Conservation (phyloP, 1,140 invertebrate genomes). For the Potamilus streckersoni region DNA sequence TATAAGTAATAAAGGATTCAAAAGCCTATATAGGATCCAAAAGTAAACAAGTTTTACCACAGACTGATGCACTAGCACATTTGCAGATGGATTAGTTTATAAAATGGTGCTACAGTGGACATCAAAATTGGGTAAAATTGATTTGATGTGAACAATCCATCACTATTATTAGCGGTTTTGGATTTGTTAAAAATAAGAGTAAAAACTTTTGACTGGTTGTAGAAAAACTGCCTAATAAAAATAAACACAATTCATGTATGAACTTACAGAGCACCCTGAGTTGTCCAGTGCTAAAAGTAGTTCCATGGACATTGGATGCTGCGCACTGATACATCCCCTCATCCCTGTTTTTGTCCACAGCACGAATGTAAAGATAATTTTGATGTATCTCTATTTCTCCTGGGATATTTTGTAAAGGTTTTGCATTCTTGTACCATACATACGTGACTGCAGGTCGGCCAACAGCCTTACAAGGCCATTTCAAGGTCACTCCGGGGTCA, state of each 20-base stretch:
- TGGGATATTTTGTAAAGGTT: background rate
- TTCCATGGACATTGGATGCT: constrained; percentile 89
- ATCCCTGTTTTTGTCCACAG: constrained; percentile 8
- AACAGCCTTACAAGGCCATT: constrained; percentile 95
- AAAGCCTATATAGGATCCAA: too few relatives aligned
- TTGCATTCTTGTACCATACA: constrained; percentile 81
- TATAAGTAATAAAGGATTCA: too few relatives aligned
- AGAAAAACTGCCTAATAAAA: too few relatives aligned
- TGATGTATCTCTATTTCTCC: constrained; percentile 13
- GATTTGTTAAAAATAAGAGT: background rate
- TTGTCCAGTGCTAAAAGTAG: constrained; percentile 88
- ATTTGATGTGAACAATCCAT: too few relatives aligned
- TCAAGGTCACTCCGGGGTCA: constrained; percentile 83
- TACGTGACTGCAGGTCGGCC: constrained; percentile 93
- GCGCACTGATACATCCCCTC: constrained; percentile 92
- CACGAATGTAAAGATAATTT: constrained; percentile 11
- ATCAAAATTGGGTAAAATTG: too few relatives aligned
- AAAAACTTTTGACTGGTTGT: background rate
- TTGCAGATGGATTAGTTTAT: too few relatives aligned
- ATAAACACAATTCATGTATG: too few relatives aligned
- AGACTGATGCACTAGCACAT: too few relatives aligned
- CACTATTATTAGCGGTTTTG: too few relatives aligned
- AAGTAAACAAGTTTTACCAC: too few relatives aligned
- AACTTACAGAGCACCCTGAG: constrained; percentile 75
- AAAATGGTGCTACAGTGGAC: too few relatives aligned